phyloP scores from a whole-genome alignment of 2,113 vertebrate genomes.

The Vidua macroura region DNA sequence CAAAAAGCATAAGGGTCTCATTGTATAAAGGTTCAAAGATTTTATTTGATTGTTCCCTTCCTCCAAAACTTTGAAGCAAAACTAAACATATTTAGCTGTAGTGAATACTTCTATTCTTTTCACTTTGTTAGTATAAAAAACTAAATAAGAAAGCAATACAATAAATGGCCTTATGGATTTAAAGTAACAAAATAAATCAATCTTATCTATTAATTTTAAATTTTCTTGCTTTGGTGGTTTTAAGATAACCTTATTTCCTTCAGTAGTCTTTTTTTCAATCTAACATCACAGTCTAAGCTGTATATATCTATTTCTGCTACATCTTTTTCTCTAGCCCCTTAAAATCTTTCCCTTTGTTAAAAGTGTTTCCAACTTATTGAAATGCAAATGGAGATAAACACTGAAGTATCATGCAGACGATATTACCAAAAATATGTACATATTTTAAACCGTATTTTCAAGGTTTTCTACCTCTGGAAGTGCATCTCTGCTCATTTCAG shows the following conservation, averaged over 20 bases:
- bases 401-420: accelerated
- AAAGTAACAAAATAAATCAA: not conserved
- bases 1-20: not conserved
- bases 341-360: not conserved
- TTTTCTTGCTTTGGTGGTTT: not conserved
- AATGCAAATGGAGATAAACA: not conserved
- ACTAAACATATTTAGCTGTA: not conserved
- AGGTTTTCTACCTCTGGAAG: not conserved
- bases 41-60: not conserved
- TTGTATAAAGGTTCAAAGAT: not conserved
- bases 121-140: not conserved
- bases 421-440: not conserved
- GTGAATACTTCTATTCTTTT: not conserved
- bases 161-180: not conserved
- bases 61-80: not conserved
- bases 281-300: not conserved
- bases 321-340: not conserved
- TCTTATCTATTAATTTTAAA: not conserved
- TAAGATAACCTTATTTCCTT: not conserved
- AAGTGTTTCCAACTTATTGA: not conserved
- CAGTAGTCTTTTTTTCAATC: not conserved
- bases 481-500: not conserved
- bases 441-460: not conserved
- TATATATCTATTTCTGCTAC: not conserved
- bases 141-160: not conserved